phyloP scores from a whole-genome alignment of 1,140 invertebrate species.

The Trachelipus rathkii region DNA sequence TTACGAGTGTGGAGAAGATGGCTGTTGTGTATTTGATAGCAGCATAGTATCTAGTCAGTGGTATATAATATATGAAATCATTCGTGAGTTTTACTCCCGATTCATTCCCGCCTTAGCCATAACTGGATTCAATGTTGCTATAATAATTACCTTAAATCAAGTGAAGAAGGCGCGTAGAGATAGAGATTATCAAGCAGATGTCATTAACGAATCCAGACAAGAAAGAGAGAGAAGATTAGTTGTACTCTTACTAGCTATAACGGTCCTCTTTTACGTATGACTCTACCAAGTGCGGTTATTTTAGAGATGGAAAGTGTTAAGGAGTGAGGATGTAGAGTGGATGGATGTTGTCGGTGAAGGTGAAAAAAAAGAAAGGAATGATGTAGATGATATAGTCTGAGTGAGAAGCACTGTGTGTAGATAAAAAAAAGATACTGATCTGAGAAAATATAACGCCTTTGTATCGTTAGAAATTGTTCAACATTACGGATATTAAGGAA shows the following conservation, averaged over 20 bases:
- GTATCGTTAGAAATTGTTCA: too few relatives aligned
- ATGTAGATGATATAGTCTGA: too few relatives aligned
- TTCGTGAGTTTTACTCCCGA: slow-evolving; percentile 42
- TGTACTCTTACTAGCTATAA: slow-evolving; percentile 39
- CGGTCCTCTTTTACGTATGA: slow-evolving; percentile 42
- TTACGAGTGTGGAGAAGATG: slow-evolving; percentile 27
- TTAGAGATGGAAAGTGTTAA: too few relatives aligned
- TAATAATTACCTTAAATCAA: slow-evolving; percentile 35
- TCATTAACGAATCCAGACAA: slow-evolving; percentile 37
- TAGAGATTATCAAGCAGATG: slow-evolving; percentile 14
- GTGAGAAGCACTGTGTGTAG: too few relatives aligned
- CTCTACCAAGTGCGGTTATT: slow-evolving; percentile 44
- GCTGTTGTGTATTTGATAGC: slow-evolving; percentile 40
- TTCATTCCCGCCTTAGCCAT: slow-evolving; percentile 40
- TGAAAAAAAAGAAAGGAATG: too few relatives aligned
- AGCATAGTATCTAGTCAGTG: slow-evolving; percentile 24
- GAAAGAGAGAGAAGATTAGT: slow-evolving; percentile 40
- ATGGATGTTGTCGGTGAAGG: too few relatives aligned
- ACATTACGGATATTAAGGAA: too few relatives aligned
- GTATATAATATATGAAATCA: slow-evolving; percentile 42
- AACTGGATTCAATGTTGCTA: slow-evolving; percentile 41
- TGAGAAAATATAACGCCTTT: too few relatives aligned
- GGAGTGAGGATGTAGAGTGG: too few relatives aligned
- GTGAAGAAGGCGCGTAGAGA: slow-evolving; percentile 31
- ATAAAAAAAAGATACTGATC: too few relatives aligned